phyloP scores from a whole-genome alignment of 2,797 vertebrate genomes.

The Bradypodion ventrale region DNA sequence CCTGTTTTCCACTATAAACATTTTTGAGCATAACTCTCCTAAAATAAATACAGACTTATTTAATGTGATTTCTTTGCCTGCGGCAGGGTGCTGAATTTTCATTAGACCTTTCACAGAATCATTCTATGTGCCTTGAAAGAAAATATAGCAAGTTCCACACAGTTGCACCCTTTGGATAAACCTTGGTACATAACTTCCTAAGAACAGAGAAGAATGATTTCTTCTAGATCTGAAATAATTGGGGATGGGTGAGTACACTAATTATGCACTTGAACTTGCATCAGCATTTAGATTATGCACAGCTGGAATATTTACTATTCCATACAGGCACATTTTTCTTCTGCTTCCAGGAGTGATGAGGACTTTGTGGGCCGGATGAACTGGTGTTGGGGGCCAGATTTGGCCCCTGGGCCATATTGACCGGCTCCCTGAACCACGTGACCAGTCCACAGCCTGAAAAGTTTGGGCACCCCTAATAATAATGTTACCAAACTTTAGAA shows the following conservation, averaged over 20 bases:
- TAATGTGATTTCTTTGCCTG: neutral
- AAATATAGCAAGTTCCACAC: slow-evolving; percentile 60
- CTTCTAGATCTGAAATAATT: neutral
- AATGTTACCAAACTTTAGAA: too few relatives aligned
- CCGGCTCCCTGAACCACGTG: too few relatives aligned
- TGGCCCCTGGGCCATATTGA: too few relatives aligned
- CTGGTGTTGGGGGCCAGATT: neutral
- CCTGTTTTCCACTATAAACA: neutral
- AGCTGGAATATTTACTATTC: neutral
- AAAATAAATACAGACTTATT: neutral
- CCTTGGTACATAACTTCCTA: neutral
- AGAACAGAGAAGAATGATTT: neutral
- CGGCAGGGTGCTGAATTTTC: slow-evolving; percentile 23
- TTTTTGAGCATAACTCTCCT: neutral
- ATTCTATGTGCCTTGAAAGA: slow-evolving; percentile 27
- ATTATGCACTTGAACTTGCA: neutral
- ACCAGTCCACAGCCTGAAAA: too few relatives aligned
- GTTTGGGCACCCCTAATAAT: too few relatives aligned
- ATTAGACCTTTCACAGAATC: slow-evolving; percentile 51
- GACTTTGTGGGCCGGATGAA: too few relatives aligned
- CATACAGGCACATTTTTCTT: too few relatives aligned
- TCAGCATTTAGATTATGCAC: neutral
- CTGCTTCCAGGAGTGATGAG: too few relatives aligned
- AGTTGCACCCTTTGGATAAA: slow-evolving; percentile 40
- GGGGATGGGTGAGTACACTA: neutral